Base-by-base conservation (phyloP, 2,888 invertebrate species). In the Caenorhabditis macrosperma region DNA sequence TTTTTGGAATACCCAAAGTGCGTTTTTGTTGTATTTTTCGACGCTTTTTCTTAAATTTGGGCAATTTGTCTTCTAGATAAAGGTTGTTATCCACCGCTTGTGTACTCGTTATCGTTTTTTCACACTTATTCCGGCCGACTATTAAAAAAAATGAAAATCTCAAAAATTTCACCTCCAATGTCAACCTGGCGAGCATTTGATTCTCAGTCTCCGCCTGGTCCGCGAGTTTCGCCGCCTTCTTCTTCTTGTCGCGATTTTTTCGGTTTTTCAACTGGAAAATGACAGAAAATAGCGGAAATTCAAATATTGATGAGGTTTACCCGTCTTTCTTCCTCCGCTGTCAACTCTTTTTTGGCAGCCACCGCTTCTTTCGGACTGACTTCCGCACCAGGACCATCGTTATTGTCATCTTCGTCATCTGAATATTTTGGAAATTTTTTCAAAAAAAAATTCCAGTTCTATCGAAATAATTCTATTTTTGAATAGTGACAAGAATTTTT, bases 141-240 rank as follows among this genome's bases (percentile, higher is more conserved):
- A 28, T 54, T 54, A 4, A 28, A 30, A 10, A 7, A 33, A 33
- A 33, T 7, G 10, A 33, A 33, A 33, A 33, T 10, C 33, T 10
- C 44, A 60, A 24, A 2, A 4, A n/a, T 28, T 44, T n/a, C 30
- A 72, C 76, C 33, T 52, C 20, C 2, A 54, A 46, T 0, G 76
- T 64, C 1, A 71, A 22, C 15, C 72, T 60, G 1, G 74, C 71
- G 10, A 78, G 54, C 66, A 78, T 59, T 35, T 78, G 59, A 54
- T 67, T 57, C 5, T 82, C 82, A 9, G 66, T 69, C 50, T 74
- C 67, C 15, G 33, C 57, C 33, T 61, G 46, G 0, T 48, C 63
- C 10, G 12, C 28, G 10, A 9, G 35, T 26, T 69, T 68, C 38
- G 63, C 68, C 12, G 41, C 59, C 59, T 72, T 72, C 60, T 63